phyloP scores from a whole-genome alignment of 2,888 invertebrate genomes.

The Agrenia bidenticulata region DNA sequence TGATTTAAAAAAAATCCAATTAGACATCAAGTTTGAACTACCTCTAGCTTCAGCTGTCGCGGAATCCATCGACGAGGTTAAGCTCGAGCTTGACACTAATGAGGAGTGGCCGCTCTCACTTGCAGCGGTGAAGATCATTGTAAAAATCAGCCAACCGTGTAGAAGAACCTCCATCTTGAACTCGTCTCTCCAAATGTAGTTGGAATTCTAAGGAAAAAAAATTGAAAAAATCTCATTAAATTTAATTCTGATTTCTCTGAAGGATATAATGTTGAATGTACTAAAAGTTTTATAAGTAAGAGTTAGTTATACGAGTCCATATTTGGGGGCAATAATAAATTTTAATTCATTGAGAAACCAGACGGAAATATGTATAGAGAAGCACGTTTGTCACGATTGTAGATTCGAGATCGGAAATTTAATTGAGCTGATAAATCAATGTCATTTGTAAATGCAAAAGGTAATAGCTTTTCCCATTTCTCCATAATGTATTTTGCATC shows the following conservation, averaged over 20 bases:
- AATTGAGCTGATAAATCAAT: slow-evolving; percentile 28
- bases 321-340: slow-evolving; percentile 8
- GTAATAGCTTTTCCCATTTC: slow-evolving; percentile 2
- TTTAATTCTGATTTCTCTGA: no score
- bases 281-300: no score
- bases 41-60: slow-evolving; percentile 42
- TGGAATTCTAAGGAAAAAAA: no score
- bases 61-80: slow-evolving; percentile 2
- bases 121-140: slow-evolving; percentile 39
- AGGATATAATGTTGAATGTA: no score
- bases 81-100: slow-evolving; percentile 28
- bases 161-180: slow-evolving; percentile 3
- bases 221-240: no score
- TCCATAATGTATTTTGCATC: slow-evolving; percentile 3
- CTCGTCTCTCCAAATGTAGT: not conserved
- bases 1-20: not conserved
- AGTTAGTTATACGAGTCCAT: no score
- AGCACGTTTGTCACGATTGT: slow-evolving; percentile 2
- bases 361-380: slow-evolving; percentile 3
- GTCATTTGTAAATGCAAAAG: slow-evolving; percentile 15
- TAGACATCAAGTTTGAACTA: slow-evolving; percentile 16
- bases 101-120: slow-evolving; percentile 43
- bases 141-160: slow-evolving; percentile 36
- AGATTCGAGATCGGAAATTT: slow-evolving; percentile 16
- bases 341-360: slow-evolving; percentile 8